Conservation (phyloP, 2,888 invertebrate genomes). For the Macrophya alboannulata region DNA sequence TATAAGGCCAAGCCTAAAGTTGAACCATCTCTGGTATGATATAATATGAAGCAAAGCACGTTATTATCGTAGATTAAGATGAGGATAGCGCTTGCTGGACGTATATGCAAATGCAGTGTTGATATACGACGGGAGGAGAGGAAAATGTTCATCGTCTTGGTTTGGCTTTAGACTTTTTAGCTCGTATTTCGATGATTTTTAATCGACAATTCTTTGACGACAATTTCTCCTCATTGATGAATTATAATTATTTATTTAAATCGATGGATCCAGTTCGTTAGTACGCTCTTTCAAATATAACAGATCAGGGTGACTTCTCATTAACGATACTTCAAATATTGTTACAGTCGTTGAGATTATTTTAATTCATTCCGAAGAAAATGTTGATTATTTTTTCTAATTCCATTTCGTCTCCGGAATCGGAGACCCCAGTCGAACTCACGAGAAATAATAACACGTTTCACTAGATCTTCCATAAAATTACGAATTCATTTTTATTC, state of each 20-base stretch:
- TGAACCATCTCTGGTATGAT: neutral
- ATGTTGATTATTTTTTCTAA: neutral
- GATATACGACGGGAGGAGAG: no score
- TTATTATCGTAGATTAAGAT: conserved; percentile 34
- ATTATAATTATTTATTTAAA: neutral
- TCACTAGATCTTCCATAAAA: neutral
- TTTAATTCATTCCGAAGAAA: neutral
- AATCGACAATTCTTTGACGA: neutral
- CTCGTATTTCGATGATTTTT: neutral
- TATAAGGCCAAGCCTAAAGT: neutral
- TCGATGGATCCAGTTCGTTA: neutral
- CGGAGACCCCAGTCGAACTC: neutral
- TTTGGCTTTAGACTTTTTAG: neutral
- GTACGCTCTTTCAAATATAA: neutral
- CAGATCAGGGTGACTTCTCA: neutral
- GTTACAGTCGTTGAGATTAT: neutral
- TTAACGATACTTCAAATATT: neutral
- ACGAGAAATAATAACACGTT: neutral
- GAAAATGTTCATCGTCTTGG: neutral
- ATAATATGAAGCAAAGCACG: neutral
- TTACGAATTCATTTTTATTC: neutral
- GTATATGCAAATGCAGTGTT: no score
- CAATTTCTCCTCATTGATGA: neutral
- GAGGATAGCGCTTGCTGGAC: conserved; percentile 20
- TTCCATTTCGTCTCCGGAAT: neutral